Evolutionary conservation across 2,888 invertebrate species (phyloP), one percentile per base, ranked within the genome.

Genomic region (Drosophila atripex): DNA sequence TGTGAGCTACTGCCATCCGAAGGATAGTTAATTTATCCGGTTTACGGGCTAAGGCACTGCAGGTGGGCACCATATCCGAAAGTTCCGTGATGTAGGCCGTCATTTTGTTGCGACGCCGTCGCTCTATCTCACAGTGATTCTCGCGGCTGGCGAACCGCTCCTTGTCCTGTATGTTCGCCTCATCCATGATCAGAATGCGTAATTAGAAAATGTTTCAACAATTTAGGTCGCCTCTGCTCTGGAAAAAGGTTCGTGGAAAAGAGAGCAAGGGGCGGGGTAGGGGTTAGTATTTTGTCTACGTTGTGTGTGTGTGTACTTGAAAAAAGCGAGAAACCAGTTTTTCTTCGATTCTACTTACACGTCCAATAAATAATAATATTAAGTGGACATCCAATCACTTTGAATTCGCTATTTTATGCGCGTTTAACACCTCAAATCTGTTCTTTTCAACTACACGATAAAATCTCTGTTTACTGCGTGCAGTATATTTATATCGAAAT

Each of bases 11-110:
- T 50, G 99, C 99, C 99, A 99, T 99, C 89, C 99, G 95, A 72
- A 99, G 94, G 91, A 99, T 99, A 86, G 99, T 99, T 75, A 99
- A 94, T 92, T 99, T 99, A 93, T 99, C 99, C 53, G 99, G 99
- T 92, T 99, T 99, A 80, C 99, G 94, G 59, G 99, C 99, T 80
- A 99, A 94, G 50, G 99, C 98, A 90, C 97, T 98, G 93, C 99
- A 99, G 88, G 99, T 98, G 89, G 99, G 99, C 90, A 99, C 99
- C 99, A 99, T 99, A 93, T 99, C 99, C 80, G 98, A 99, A 88
- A 99, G 94, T 93, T 99, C 99, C 90, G 99, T 99, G 92, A 99
- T 99, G 93, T 99, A 99, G 82, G 99, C 98, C 87, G 99, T 99
- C 99, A 99, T 99, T 95, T 99, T 99, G 94, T 99, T 99, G 86